Conservation (phyloP, 2,113 vertebrate genomes). For the Carassius carassius region DNA sequence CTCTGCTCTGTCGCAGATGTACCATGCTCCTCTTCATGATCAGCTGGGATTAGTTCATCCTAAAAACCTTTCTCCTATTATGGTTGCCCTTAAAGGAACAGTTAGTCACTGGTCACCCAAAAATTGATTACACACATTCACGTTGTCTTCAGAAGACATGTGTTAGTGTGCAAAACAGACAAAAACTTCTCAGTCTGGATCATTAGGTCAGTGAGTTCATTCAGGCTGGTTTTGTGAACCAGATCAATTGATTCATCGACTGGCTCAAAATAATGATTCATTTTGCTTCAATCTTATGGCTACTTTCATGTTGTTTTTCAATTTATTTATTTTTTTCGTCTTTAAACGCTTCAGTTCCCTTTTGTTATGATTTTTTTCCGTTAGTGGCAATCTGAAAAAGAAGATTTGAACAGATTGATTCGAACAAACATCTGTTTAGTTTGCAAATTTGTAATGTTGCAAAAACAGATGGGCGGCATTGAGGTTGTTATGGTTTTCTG, state of each 20-base stretch:
- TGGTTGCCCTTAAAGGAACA: not conserved
- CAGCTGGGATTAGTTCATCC: not conserved
- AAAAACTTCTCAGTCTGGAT: not conserved
- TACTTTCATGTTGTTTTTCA: not conserved
- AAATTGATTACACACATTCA: not conserved
- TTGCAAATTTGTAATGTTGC: conserved; percentile 15
- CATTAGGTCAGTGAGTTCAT: not conserved
- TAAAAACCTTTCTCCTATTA: not conserved
- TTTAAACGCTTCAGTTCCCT: not conserved
- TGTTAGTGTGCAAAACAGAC: not conserved
- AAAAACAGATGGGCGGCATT: not conserved
- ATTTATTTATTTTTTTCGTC: not conserved
- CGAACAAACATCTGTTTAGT: not conserved
- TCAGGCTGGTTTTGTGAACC: not conserved
- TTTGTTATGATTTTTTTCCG: not conserved
- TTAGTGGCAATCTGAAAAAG: conserved; percentile 4
- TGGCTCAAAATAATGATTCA: not conserved
- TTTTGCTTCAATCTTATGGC: not conserved
- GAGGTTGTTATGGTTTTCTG: conserved; percentile 13
- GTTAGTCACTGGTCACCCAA: not conserved
- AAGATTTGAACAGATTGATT: not conserved
- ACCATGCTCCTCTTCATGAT: conserved; percentile 18
- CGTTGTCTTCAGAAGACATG: not conserved
- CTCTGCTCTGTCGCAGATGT: not conserved
- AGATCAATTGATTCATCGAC: not conserved